phyloP scores from a whole-genome alignment of 2,113 vertebrate species.

The Silurus glanis region DNA sequence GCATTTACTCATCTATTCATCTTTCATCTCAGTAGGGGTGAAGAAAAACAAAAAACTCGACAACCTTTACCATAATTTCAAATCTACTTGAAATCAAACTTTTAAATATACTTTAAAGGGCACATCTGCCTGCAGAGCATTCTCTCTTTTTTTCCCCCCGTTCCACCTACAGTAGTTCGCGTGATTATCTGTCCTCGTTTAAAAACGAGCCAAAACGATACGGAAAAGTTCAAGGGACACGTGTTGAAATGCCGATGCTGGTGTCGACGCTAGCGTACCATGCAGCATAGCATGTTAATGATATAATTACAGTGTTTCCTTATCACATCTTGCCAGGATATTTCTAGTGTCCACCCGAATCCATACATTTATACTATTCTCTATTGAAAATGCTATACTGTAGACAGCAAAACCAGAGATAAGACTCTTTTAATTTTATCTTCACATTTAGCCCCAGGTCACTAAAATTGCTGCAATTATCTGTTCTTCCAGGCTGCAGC shows the following conservation, averaged over 20 bases:
- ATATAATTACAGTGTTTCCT: background rate
- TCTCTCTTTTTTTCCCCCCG: background rate
- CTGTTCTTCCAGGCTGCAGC: conserved; percentile 16
- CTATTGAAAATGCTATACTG: background rate
- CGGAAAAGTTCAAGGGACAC: background rate
- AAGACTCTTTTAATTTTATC: background rate
- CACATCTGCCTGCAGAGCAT: background rate
- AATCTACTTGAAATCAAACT: background rate
- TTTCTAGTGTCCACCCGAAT: background rate
- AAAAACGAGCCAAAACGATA: background rate
- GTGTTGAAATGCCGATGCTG: background rate
- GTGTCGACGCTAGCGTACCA: background rate
- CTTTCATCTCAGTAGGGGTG: background rate
- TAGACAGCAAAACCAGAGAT: background rate
- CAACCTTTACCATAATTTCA: background rate
- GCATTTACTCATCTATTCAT: background rate
- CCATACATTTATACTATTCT: background rate
- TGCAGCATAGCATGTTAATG: background rate
- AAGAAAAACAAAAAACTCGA: background rate
- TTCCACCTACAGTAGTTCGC: background rate
- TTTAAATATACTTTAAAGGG: conserved; percentile 10
- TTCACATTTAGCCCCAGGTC: conserved; percentile 8
- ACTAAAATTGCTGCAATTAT: conserved; percentile 24
- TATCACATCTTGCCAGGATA: background rate
- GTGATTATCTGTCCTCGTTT: background rate